phyloP scores from a whole-genome alignment of 2,113 vertebrate genomes.

The Vulpes vulpes region DNA sequence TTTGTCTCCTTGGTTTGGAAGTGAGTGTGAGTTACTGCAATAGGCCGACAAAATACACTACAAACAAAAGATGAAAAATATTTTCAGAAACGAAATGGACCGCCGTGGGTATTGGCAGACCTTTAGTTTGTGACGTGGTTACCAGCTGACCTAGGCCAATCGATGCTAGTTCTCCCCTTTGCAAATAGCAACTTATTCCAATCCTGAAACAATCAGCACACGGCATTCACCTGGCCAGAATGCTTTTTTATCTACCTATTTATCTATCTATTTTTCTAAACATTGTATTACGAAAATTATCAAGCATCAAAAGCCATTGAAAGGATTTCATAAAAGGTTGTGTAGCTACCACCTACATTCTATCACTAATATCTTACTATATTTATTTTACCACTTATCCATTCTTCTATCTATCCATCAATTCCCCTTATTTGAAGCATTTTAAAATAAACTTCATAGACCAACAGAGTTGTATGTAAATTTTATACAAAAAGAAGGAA shows the following conservation, averaged over 20 bases:
- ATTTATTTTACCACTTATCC: not conserved
- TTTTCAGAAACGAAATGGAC: not conserved
- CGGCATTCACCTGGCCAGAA: not conserved
- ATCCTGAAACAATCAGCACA: not conserved
- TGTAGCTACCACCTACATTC: not conserved
- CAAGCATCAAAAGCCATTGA: not conserved
- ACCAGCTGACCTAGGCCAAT: not conserved
- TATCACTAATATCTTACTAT: not conserved
- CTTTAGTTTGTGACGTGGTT: not conserved
- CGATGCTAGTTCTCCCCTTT: not conserved
- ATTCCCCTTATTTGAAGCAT: not conserved
- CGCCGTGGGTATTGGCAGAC: not conserved
- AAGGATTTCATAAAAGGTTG: not conserved
- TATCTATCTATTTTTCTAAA: not conserved
- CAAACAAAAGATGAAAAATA: not conserved
- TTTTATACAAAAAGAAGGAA: too few relatives aligned
- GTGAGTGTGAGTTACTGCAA: not conserved
- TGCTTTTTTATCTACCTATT: not conserved
- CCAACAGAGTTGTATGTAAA: not conserved
- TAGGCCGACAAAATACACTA: not conserved
- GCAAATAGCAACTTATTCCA: not conserved
- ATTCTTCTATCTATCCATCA: not conserved
- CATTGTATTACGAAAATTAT: not conserved
- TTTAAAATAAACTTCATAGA: constrained; percentile 21
- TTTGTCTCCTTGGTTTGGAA: not conserved